These are phyloP conservation scores for Agrypnus murinus DNA, from an alignment of 2,888 invertebrate species.

Conservation along the genomic window DNA sequence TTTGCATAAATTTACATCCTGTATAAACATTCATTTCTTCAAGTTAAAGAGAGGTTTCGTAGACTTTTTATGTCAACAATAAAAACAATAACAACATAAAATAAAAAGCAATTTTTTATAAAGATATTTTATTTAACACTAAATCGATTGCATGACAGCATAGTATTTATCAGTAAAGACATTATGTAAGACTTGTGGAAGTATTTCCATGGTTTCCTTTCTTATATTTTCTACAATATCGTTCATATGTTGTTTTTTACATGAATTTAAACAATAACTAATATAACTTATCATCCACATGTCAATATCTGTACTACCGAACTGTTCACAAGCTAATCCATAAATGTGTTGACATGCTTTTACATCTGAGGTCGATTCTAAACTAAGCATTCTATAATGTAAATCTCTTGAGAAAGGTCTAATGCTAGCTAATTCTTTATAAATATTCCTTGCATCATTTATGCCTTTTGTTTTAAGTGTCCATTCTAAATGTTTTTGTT, in stretches of 20 bases:
- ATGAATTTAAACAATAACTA: slow-evolving; percentile 79
- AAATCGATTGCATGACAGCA: too few relatives aligned
- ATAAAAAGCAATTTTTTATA: too few relatives aligned
- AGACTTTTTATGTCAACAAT: too few relatives aligned
- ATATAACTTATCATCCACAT: slow-evolving; percentile 86
- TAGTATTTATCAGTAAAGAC: too few relatives aligned
- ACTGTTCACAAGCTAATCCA: slow-evolving; percentile 78
- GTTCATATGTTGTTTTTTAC: slow-evolving; percentile 61
- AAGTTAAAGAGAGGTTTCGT: too few relatives aligned
- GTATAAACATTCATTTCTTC: too few relatives aligned
- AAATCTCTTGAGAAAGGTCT: slow-evolving; percentile 64
- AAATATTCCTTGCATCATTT: slow-evolving; percentile 76
- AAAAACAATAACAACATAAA: too few relatives aligned
- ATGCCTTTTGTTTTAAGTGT: slow-evolving; percentile 70
- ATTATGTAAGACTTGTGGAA: background rate
- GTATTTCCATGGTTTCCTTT: slow-evolving; percentile 2
- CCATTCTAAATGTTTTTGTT: slow-evolving; percentile 79
- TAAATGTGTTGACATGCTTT: slow-evolving; percentile 76
- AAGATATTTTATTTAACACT: too few relatives aligned
- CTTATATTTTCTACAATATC: slow-evolving; percentile 24
- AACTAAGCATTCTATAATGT: slow-evolving; percentile 69
- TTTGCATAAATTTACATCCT: too few relatives aligned
- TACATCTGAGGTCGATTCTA: slow-evolving; percentile 72
- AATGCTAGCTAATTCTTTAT: slow-evolving; percentile 73
- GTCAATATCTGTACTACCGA: slow-evolving; percentile 78